Evolutionary conservation across 2,797 vertebrate species (phyloP).

Genomic region (Anolis apletophallus): DNA sequence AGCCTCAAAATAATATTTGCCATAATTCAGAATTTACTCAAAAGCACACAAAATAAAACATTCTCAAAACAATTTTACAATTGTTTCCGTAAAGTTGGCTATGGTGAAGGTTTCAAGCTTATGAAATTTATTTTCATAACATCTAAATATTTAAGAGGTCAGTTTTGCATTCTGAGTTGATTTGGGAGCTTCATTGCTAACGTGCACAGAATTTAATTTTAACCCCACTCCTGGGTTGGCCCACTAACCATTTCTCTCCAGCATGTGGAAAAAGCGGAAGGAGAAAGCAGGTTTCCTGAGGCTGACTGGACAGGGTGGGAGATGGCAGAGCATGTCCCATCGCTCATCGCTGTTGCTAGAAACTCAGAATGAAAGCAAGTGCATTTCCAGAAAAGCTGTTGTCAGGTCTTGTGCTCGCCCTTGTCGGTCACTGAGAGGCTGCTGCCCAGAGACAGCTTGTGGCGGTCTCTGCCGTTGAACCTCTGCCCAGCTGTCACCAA

Average conservation of each 20-base stretch:
- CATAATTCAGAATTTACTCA: no score
- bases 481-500: neutral
- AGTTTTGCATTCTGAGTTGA: neutral
- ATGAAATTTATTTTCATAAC: neutral
- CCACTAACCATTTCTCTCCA: neutral
- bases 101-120: neutral
- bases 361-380: constrained; percentile 3
- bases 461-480: neutral
- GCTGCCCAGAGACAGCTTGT: constrained; percentile 30
- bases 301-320: neutral
- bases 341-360: neutral
- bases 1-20: no score
- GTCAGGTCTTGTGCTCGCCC: constrained; percentile 29
- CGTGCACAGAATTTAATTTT: neutral
- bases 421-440: constrained; percentile 38
- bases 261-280: neutral
- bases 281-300: constrained; percentile 9
- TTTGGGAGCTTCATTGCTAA: neutral
- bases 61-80: neutral
- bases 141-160: neutral
- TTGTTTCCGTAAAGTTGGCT: neutral
- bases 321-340: neutral
- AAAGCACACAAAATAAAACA: neutral
- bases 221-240: neutral
- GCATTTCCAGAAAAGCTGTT: constrained; percentile 25